Conservation (phyloP, 2,888 invertebrate genomes). For the Gortyna flavago region DNA sequence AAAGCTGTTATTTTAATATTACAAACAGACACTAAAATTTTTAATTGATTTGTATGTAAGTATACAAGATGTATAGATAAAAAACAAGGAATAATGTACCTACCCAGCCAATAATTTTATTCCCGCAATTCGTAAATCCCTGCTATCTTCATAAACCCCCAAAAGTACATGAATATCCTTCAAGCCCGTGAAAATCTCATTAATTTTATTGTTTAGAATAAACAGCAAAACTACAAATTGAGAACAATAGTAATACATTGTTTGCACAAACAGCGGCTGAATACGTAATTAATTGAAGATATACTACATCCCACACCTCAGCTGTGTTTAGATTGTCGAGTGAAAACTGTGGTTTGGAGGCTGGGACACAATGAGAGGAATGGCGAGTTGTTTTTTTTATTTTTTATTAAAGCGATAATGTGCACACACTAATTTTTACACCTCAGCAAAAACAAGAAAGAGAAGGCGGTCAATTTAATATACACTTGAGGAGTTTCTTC, state of each 20-base stretch:
- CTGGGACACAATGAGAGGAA: slow-evolving; percentile 6
- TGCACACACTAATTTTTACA: not conserved
- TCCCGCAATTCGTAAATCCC: not conserved
- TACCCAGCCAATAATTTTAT: not conserved
- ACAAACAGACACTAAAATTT: too few species aligned
- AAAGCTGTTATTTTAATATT: too few species aligned
- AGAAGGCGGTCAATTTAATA: not conserved
- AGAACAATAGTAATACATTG: slow-evolving; percentile 54
- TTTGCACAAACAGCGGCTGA: slow-evolving; percentile 35
- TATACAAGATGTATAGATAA: too few species aligned
- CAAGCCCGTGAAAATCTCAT: slow-evolving; percentile 13
- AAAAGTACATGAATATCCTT: slow-evolving; percentile 17
- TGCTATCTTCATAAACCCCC: not conserved
- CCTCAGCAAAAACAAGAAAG: not conserved
- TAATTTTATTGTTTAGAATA: slow-evolving; percentile 54
- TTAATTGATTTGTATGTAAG: too few species aligned
- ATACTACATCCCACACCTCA: slow-evolving; percentile 28
- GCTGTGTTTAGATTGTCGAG: slow-evolving; percentile 25
- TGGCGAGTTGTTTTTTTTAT: not conserved
- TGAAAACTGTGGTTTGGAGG: slow-evolving; percentile 35
- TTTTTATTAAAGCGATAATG: not conserved
- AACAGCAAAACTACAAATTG: slow-evolving; percentile 31
- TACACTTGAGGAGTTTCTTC: not conserved
- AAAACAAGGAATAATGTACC: not conserved
- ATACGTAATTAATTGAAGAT: slow-evolving; percentile 55